These are phyloP conservation scores for Athripsodes cinereus DNA, from an alignment of 2,888 invertebrate species.

Conservation along the genomic window DNA sequence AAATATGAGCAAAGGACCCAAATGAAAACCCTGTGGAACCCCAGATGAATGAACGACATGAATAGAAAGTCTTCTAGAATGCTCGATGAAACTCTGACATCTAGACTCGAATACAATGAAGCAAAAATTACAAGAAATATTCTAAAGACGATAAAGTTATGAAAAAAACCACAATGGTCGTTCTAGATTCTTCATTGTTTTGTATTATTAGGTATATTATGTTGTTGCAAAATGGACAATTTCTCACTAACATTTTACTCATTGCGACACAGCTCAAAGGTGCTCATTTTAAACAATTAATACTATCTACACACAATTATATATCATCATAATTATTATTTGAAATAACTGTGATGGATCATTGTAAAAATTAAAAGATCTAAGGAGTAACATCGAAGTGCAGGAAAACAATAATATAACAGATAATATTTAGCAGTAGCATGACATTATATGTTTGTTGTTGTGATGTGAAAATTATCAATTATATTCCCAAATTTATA, in stretches of 20 bases:
- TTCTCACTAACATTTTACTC: constrained; percentile 27
- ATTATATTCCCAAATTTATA: too few relatives aligned
- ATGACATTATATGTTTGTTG: too few relatives aligned
- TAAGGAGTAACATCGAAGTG: too few relatives aligned
- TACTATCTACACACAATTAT: constrained; percentile 1
- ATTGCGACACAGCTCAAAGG: constrained; percentile 14
- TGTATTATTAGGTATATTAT: not conserved
- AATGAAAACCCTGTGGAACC: constrained; percentile 26
- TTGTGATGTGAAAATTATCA: too few relatives aligned
- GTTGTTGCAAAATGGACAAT: constrained; percentile 27
- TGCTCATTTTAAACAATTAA: constrained; percentile 1
- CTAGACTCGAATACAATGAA: constrained; percentile 16
- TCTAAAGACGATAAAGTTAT: too few relatives aligned
- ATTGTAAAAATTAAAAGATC: too few relatives aligned
- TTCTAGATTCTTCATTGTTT: constrained; percentile 2
- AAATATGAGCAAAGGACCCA: not conserved
- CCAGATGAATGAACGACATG: constrained; percentile 15
- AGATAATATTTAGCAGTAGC: too few relatives aligned
- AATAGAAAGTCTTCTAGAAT: constrained; percentile 27
- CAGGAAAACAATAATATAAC: too few relatives aligned
- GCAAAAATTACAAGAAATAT: not conserved
- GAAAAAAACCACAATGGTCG: too few relatives aligned
- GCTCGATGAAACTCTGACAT: constrained; percentile 31
- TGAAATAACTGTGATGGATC: too few relatives aligned
- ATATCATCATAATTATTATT: not conserved